Percentiles rank a stretch among this genome's conserved stretches.
phyloP scores from a whole-genome alignment of 1,140 invertebrate species.

The Hycleus cichorii region DNA sequence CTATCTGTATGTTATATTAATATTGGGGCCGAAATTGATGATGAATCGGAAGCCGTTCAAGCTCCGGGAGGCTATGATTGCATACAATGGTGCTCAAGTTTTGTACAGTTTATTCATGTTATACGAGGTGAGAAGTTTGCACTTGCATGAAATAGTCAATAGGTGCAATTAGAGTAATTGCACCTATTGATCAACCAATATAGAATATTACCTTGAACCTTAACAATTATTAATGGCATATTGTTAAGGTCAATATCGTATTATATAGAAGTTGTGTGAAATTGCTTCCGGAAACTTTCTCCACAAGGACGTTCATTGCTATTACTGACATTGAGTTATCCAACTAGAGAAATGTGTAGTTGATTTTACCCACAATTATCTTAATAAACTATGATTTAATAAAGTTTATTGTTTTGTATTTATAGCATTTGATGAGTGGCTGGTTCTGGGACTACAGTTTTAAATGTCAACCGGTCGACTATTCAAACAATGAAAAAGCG shows the following conservation, averaged over 20 bases:
- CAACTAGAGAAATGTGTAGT: not conserved
- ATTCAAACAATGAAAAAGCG: conserved; percentile 72
- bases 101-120: conserved; percentile 80
- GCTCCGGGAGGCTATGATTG: conserved; percentile 68
- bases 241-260: conserved; percentile 4
- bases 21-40: conserved; percentile 82
- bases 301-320: conserved; percentile 25
- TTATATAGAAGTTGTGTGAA: not conserved
- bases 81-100: conserved; percentile 87
- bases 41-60: conserved; percentile 79
- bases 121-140: conserved; percentile 62
- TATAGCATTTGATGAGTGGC: conserved; percentile 75
- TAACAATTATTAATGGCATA: not conserved
- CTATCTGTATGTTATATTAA: conserved; percentile 73
- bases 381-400: too few species aligned
- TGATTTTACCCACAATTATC: too few species aligned
- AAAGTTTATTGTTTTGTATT: conserved; percentile 29
- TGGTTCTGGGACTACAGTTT: conserved; percentile 86
- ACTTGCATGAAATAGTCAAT: too few species aligned
- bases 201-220: conserved; percentile 2
- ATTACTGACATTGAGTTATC: conserved; percentile 1
- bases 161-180: too few species aligned
- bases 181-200: not conserved
- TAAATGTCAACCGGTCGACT: conserved; percentile 88
- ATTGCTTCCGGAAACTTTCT: conserved; percentile 23